Evolutionary conservation across 1,140 invertebrate species (phyloP), one percentile per base, ranked within the genome.

Genomic region (Panonychus citri): DNA sequence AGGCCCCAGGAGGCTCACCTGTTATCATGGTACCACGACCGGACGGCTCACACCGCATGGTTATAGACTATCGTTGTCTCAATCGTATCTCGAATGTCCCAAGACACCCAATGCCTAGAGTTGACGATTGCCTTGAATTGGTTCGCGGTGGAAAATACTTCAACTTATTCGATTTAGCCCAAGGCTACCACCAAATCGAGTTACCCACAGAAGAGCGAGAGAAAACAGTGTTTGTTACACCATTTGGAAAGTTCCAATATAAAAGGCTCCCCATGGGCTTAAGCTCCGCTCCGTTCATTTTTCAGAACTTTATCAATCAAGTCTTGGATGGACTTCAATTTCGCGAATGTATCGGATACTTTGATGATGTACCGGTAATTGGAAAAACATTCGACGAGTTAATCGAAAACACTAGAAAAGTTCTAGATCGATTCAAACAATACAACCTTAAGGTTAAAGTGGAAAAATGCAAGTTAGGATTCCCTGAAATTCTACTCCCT

Each of bases 241-340:
- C 58, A 19, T 57, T 27, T 51, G 67, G 68, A 30, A 63, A 63
- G 17, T 73, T 65, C 53, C n/a, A 54, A 51, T 67, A 70, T 60
- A 69, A 69, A 55, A 57, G 68, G 46, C 53, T 74, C 8, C 66
- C 64, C 4, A 76, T 73, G 65, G 73, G 71, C 8, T 66, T 76
- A 8, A 66, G 68, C 57, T 66, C 66, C 25, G 70, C 73, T 0
- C 70, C 73, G 19, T 60, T 65, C 13, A 68, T 73, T 57, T 77
- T 76, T 58, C 71, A 77, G 61, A 37, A 66, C 56, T 63, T 69
- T 19, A 72, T 76, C 19, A 68, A 72, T 37, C 57, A 66, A 57
- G 59, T 70, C 5, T 52, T 75, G 13, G 26, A 53, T 40, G 59
- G 55, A 3, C 17, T 17, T 13, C 51, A 19, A 17, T 19, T 28